phyloP scores from a whole-genome alignment of 2,113 vertebrate genomes.

The Alosa alosa region DNA sequence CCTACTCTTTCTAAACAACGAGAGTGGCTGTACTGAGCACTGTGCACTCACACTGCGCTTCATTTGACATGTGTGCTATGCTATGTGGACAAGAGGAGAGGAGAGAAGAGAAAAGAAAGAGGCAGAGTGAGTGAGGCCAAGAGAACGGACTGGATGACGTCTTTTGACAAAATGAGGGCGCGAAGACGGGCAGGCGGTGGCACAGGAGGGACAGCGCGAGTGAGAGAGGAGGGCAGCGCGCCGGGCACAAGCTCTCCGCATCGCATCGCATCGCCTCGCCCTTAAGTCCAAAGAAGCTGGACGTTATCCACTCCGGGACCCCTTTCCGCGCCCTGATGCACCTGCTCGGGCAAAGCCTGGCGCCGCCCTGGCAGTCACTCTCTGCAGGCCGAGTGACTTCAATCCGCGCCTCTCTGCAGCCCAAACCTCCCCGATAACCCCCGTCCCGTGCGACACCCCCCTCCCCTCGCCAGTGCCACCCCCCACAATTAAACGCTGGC shows the following conservation, averaged over 20 bases:
- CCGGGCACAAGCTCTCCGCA: not conserved
- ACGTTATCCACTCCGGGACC: not conserved
- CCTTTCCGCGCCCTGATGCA: not conserved
- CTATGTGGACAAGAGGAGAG: not conserved
- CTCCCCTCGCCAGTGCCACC: not conserved
- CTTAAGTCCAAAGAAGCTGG: not conserved
- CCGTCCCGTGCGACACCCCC: not conserved
- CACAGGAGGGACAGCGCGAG: not conserved
- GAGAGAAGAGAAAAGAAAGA: not conserved
- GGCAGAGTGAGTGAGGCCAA: constrained; percentile 16
- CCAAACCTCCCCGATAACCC: not conserved
- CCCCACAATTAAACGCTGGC: not conserved
- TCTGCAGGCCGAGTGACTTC: not conserved
- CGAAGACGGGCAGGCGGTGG: not conserved
- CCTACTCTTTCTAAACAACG: no score
- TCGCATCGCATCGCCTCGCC: not conserved
- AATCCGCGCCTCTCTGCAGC: not conserved
- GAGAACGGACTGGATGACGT: not conserved
- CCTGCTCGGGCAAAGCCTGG: not conserved
- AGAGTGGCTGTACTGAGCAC: not conserved
- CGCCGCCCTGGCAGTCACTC: not conserved
- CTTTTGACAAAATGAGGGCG: not conserved
- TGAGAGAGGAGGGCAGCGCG: not conserved
- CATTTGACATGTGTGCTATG: not conserved
- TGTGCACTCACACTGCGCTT: not conserved